Conservation (phyloP, 2,888 invertebrate genomes). For the Aradus depressus region DNA sequence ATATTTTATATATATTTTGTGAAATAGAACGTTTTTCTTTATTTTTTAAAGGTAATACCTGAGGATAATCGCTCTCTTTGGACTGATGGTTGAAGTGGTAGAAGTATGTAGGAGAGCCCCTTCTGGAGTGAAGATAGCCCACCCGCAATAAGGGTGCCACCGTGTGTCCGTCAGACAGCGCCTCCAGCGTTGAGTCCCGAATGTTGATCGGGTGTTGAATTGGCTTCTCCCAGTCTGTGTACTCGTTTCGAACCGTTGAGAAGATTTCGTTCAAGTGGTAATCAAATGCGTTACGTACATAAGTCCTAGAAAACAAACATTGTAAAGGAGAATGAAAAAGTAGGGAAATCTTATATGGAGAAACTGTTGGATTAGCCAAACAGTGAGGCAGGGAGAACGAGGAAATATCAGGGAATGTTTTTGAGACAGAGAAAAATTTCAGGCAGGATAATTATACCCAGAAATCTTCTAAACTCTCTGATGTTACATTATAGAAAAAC, state of each 20-base stretch:
- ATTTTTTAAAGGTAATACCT: constrained; percentile 41
- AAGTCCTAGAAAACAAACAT: constrained; percentile 51
- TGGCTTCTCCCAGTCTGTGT: constrained; percentile 90
- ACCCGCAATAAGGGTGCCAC: constrained; percentile 73
- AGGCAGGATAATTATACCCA: too few relatives aligned
- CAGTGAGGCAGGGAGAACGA: not conserved
- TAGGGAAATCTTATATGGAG: too few relatives aligned
- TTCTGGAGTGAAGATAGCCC: constrained; percentile 65
- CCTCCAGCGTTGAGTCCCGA: constrained; percentile 71
- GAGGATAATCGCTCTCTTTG: constrained; percentile 64
- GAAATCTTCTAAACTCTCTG: too few relatives aligned
- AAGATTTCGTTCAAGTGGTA: constrained; percentile 92
- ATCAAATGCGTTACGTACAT: constrained; percentile 87
- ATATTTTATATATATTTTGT: too few relatives aligned
- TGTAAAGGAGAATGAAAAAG: too few relatives aligned
- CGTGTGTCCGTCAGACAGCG: constrained; percentile 84
- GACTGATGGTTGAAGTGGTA: constrained; percentile 81
- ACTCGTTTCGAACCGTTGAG: constrained; percentile 86
- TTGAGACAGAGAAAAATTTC: too few relatives aligned
- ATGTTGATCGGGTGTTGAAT: constrained; percentile 77
- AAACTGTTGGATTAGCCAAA: not conserved
- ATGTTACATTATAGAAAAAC: too few relatives aligned
- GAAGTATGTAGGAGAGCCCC: constrained; percentile 72
- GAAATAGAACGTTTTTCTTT: not conserved
- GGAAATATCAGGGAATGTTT: too few relatives aligned